Percentiles rank a stretch among this genome's conserved stretches.
Conservation (phyloP, 2,888 invertebrate genomes). For the Synanthedon myopaeformis region DNA sequence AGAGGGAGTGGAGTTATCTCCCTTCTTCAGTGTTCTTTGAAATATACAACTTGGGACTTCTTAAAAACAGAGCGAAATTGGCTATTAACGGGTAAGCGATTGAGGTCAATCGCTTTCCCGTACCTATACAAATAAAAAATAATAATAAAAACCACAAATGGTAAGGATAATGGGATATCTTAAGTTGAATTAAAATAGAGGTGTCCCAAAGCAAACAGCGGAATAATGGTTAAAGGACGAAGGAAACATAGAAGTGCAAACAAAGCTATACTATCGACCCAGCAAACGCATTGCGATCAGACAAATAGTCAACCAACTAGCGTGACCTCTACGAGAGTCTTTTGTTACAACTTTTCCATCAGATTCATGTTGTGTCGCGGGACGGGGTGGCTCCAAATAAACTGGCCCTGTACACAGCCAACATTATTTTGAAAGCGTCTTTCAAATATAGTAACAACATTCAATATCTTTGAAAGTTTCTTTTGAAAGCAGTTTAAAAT, state of each 20-base stretch:
- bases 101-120: too few species aligned
- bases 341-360: background rate
- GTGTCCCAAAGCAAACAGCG: background rate
- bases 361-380: background rate
- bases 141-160: too few species aligned
- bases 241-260: conserved; percentile 19
- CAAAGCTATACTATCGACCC: conserved; percentile 23
- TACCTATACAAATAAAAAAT: too few species aligned
- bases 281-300: conserved; percentile 20
- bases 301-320: conserved; percentile 15
- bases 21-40: too few species aligned
- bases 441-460: conserved; percentile 15
- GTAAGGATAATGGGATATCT: too few species aligned
- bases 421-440: conserved; percentile 8
- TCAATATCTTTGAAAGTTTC: conserved; percentile 14
- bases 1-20: too few species aligned
- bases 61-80: too few species aligned
- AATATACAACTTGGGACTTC: too few species aligned
- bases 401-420: conserved; percentile 1
- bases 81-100: too few species aligned
- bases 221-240: conserved; percentile 1
- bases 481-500: background rate
- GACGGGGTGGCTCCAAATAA: background rate
- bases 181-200: background rate
- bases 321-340: conserved; percentile 5